Base-by-base conservation (phyloP, 2,797 vertebrate genomes). In the Tolypeutes matacus region DNA sequence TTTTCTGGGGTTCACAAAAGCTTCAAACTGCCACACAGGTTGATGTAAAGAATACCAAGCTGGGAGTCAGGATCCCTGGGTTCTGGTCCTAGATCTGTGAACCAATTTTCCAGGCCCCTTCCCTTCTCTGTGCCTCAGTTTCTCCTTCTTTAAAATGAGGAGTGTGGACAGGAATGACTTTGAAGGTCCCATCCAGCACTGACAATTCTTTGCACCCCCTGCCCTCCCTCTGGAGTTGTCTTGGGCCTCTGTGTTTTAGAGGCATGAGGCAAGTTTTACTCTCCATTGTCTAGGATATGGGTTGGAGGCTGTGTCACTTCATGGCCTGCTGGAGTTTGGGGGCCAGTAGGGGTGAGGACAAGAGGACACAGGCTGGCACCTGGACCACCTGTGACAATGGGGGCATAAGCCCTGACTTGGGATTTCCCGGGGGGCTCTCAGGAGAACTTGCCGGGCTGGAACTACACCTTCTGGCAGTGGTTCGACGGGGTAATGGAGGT, bases 381-480 rank as follows among this genome's bases (percentile, higher is more conserved):
- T 56, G 69, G 84, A 60, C 58, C 39, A 29, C 92, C 76, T 34
- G 29, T n/a, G 65, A 51, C 1, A 3, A 80, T 0, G 2, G 42
- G 77, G 53, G 12, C 60, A 18, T 25, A 13, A 53, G 64, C 51
- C 70, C 67, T 96, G 91, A 96, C 83, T n/a, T 0, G 21, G 78
- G 27, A 58, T 85, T 53, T 94, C 42, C 70, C 17, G 85, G 86
- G 78, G 94, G 73, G 23, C 73, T 85, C 78, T 62, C 97, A 99
- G 99, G 99, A 99, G 97, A 99, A 99, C 95, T 97, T 99, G 96
- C 99, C 99, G 0, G 99, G 99, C 93, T 98, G 99, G 96, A 99
- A 99, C 98, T 99, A 99, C 97, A 99, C 99, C 76, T 99, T 99
- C 98, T 99, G 99, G 99, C 99, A 99, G 97, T 99, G 99, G 99